These are phyloP conservation scores for Aleadryas rufinucha DNA, from an alignment of 2,113 vertebrate species.

Conservation along the genomic window DNA sequence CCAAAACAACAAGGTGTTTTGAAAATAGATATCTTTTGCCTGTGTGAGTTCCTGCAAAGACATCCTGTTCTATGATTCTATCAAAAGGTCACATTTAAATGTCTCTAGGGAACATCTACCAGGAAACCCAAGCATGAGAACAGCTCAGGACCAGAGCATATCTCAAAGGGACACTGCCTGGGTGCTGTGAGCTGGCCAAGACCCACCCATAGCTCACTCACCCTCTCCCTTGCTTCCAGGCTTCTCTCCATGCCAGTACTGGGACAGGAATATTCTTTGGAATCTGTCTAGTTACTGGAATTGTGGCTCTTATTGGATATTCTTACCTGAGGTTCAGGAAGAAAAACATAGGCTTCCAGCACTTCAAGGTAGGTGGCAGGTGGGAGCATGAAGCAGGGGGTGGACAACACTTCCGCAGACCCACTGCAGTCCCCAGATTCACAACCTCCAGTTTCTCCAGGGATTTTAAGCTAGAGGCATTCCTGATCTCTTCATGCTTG, in stretches of 20 bases:
- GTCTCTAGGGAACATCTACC: accelerated
- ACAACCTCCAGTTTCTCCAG: background rate
- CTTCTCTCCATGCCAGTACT: slow-evolving; percentile 63
- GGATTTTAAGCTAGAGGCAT: background rate
- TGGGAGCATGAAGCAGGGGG: accelerated
- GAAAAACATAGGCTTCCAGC: slow-evolving; percentile 80
- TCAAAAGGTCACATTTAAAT: background rate
- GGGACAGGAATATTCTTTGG: slow-evolving; percentile 81
- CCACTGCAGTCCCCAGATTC: background rate
- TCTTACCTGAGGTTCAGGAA: slow-evolving; percentile 81
- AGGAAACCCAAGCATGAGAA: background rate
- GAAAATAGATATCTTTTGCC: background rate
- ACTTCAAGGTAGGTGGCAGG: slow-evolving; percentile 81
- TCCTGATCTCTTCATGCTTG: background rate
- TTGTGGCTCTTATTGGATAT: slow-evolving; percentile 71
- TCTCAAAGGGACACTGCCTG: background rate
- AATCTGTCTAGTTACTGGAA: slow-evolving; percentile 63
- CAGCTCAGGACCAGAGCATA: background rate
- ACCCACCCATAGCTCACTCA: background rate
- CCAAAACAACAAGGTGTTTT: background rate
- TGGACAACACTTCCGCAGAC: no score
- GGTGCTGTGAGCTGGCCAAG: background rate
- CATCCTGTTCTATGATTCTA: background rate
- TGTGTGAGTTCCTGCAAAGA: background rate
- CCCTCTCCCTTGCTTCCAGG: slow-evolving; percentile 42